Base-by-base conservation (phyloP, 2,797 vertebrate genomes). In the Odontamblyopus rebecca region DNA sequence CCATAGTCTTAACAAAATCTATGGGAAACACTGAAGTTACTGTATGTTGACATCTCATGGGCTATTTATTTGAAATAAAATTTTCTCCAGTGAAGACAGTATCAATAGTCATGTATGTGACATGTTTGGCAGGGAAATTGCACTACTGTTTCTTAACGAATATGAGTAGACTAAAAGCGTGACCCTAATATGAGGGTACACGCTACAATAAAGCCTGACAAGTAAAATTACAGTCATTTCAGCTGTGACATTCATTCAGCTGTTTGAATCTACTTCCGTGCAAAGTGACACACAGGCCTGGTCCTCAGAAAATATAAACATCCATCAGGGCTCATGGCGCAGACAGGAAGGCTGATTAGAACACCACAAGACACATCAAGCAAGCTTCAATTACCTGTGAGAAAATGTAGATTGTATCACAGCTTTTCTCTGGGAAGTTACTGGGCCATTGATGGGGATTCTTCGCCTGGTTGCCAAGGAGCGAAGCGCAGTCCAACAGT, bases 211-310 rank as follows among this genome's bases (percentile, higher is more conserved):
- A 71, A 61, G 32, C 60, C n/a, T 71, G 78, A 88, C n/a, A 19
- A 84, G 71, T 54, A 35, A 81, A 86, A 90, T 86, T 79, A 81
- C 71, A 73, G 86, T 81, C 61, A 87, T 88, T 85, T 85, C 38
- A 27, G n/a, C 50, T 54, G 57, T 76, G 86, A 82, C 76, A 79
- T 72, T 78, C 70, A 78, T 75, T 84, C 73, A 72, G 61, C 19
- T 6, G 53, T 64, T 73, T 29, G 27, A 75, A 66, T 88, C 79
- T 75, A 67, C 76, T 69, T 62, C 66, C 64, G 38, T 13, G 2
- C 60, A 71, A 77, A 77, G 78, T 66, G 79, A 70, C 79, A 71
- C 18, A 53, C 68, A 27, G 73, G 12, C 67, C 65, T 27, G 77
- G 70, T 62, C 68, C 0, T 6, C 69, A 56, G 50, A 60, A 70